phyloP scores from a whole-genome alignment of 2,797 vertebrate species.

The Gobionotothen gibberifrons region DNA sequence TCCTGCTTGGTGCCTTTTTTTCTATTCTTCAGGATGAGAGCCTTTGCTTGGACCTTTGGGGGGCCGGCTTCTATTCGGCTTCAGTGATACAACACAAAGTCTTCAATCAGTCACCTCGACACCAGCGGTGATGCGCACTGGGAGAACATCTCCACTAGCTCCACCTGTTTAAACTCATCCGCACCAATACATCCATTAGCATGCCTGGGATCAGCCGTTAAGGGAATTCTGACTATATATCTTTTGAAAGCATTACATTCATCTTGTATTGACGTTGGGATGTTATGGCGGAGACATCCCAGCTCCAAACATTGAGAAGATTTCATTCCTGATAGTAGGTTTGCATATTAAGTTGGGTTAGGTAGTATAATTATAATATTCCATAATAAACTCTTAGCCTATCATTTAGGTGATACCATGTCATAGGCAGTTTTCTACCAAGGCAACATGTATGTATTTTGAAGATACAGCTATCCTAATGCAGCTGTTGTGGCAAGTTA shows the following conservation, averaged over 20 bases:
- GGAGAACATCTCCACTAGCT: slow-evolving; percentile 52
- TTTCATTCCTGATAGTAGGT: neutral
- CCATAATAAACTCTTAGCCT: too few species aligned
- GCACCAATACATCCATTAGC: slow-evolving; percentile 9
- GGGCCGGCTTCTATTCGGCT: slow-evolving; percentile 79
- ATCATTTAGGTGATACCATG: too few species aligned
- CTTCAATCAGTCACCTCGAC: slow-evolving; percentile 54
- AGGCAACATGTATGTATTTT: too few species aligned
- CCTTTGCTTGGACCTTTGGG: slow-evolving; percentile 85
- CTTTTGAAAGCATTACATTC: neutral
- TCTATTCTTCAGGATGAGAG: slow-evolving; percentile 52
- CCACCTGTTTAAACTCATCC: slow-evolving; percentile 21
- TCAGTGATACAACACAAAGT: slow-evolving; percentile 54
- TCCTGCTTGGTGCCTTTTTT: slow-evolving; percentile 53
- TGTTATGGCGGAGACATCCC: neutral
- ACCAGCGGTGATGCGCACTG: slow-evolving; percentile 41
- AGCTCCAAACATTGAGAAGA: neutral
- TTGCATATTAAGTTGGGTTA: too few species aligned
- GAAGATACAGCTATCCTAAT: too few species aligned
- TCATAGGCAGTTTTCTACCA: too few species aligned
- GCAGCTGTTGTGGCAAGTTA: too few species aligned
- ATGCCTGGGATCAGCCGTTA: neutral
- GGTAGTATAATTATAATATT: too few species aligned
- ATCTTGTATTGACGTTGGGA: neutral
- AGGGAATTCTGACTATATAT: neutral